Conservation (phyloP, 2,888 invertebrate genomes). For the Spisula solida region DNA sequence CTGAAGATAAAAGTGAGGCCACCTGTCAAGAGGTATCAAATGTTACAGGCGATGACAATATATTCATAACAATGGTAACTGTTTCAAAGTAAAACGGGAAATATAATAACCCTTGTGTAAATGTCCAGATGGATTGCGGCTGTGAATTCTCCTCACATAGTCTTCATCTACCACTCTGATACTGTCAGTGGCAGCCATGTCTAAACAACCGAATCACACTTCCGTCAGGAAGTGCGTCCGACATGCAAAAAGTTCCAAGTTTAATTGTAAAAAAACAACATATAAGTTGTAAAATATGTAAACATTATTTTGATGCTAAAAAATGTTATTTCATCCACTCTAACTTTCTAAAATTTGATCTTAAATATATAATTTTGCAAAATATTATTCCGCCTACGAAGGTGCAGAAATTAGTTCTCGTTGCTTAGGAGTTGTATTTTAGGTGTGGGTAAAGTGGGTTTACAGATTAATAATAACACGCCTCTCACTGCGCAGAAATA, state of each 20-base stretch:
- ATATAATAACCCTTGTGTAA: constrained; percentile 81
- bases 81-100: neutral
- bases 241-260: constrained; percentile 48
- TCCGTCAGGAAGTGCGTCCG: constrained; percentile 62
- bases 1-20: too few relatives aligned
- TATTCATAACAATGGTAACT: neutral
- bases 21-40: neutral
- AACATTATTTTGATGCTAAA: neutral
- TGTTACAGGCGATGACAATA: neutral
- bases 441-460: neutral
- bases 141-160: constrained; percentile 82
- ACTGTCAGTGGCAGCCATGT: constrained; percentile 86
- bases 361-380: neutral
- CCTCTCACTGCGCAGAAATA: neutral
- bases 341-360: too few relatives aligned
- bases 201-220: constrained; percentile 74
- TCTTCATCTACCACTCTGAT: constrained; percentile 83
- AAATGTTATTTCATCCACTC: too few relatives aligned
- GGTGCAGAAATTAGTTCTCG: constrained; percentile 47
- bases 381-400: constrained; percentile 33
- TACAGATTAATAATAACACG: neutral
- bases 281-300: neutral
- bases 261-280: neutral
- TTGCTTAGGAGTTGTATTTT: constrained; percentile 55
- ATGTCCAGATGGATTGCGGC: constrained; percentile 82